phyloP scores from a whole-genome alignment of 2,113 vertebrate genomes.

The Ascaphus truei region DNA sequence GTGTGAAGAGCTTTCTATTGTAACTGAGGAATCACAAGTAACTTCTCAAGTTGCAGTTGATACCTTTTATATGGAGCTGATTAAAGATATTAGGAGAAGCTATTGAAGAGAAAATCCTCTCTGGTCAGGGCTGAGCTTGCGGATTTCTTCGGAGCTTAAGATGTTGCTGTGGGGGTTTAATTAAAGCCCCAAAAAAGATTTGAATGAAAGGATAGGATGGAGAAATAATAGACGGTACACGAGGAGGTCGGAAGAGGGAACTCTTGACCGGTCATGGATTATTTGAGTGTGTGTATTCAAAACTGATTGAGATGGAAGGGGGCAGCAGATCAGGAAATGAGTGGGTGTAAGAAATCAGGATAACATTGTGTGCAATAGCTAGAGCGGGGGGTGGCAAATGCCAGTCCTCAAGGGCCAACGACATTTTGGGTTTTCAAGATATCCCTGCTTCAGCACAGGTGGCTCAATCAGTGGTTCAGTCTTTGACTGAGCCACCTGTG shows the following conservation, averaged over 20 bases:
- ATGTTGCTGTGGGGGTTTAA: not conserved
- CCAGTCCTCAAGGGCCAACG: too few species aligned
- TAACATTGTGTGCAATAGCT: too few species aligned
- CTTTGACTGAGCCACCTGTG: too few species aligned
- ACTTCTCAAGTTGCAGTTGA: not conserved
- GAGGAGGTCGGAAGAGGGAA: not conserved
- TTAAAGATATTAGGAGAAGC: slow-evolving; percentile 10
- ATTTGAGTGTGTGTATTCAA: not conserved
- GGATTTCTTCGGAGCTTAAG: not conserved
- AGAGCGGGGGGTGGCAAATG: too few species aligned
- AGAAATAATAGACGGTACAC: not conserved
- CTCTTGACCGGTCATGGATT: not conserved
- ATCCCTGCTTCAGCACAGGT: too few species aligned
- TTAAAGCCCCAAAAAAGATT: slow-evolving; percentile 9
- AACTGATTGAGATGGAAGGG: not conserved
- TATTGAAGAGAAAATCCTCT: not conserved
- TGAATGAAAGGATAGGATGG: not conserved
- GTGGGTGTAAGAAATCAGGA: not conserved
- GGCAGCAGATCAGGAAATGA: not conserved
- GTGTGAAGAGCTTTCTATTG: not conserved
- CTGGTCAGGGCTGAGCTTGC: slow-evolving; percentile 17
- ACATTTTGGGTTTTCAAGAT: too few species aligned
- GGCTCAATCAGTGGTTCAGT: too few species aligned
- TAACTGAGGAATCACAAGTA: not conserved
- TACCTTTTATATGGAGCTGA: slow-evolving; percentile 1